Percentiles rank a stretch among this genome's conserved stretches.
Conservation (phyloP, 2,888 invertebrate genomes). For the Bugulina stolonifera region DNA sequence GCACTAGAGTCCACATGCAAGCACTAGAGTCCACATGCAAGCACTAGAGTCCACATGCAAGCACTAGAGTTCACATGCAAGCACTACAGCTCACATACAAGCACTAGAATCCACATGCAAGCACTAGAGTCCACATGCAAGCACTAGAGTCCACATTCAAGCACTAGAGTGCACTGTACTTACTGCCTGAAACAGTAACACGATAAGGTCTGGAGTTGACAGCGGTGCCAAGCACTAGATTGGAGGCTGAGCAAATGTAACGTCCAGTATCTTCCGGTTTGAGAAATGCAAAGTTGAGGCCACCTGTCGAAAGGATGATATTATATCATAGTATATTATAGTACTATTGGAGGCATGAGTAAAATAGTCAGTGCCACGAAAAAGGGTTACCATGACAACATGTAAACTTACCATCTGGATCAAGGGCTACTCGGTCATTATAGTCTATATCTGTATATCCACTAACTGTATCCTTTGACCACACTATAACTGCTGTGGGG, state of each 20-base stretch:
- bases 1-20: too few species aligned
- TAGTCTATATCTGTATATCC: not conserved
- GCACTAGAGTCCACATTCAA: too few species aligned
- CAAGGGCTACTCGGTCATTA: not conserved
- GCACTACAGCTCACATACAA: too few species aligned
- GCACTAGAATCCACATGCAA: too few species aligned
- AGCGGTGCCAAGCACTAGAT: not conserved
- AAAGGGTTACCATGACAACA: too few species aligned
- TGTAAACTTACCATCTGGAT: slow-evolving; percentile 15
- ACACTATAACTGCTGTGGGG: not conserved
- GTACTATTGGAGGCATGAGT: too few species aligned
- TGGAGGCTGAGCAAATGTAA: slow-evolving; percentile 1
- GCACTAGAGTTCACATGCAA: too few species aligned
- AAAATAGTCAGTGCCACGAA: too few species aligned
- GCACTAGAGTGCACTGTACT: too few species aligned
- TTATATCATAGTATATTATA: not conserved
- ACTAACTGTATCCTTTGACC: not conserved
- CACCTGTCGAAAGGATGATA: not conserved
- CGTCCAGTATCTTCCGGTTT: not conserved
- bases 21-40: too few species aligned
- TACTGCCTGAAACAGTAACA: not conserved
- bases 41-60: too few species aligned
- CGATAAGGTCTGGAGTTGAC: not conserved
- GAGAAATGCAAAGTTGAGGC: slow-evolving; percentile 20
- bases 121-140: too few species aligned